phyloP scores from a whole-genome alignment of 2,797 vertebrate species.

The Leucoraja ocellata region DNA sequence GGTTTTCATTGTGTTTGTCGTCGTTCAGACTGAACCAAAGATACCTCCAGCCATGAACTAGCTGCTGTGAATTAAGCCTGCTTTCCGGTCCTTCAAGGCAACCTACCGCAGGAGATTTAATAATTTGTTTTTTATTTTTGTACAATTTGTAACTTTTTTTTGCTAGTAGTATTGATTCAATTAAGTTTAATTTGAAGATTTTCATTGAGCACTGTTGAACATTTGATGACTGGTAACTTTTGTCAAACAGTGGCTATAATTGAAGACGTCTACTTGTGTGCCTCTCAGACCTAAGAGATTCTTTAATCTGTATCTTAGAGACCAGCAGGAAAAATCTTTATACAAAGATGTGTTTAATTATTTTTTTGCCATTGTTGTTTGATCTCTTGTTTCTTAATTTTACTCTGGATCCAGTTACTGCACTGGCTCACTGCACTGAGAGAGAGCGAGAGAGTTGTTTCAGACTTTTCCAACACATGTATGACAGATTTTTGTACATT shows the following conservation, averaged over 20 bases:
- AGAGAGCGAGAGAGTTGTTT: conserved; percentile 86
- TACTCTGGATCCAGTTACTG: conserved; percentile 97
- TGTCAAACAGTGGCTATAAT: conserved; percentile 28
- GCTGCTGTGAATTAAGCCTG: conserved; percentile 88
- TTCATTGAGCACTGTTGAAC: conserved; percentile 33
- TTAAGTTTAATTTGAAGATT: conserved; percentile 60
- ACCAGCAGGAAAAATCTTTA: conserved; percentile 99
- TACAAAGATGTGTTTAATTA: conserved; percentile 88
- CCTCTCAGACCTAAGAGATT: conserved; percentile 99
- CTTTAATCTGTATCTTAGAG: conserved; percentile 88
- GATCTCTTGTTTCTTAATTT: conserved; percentile 75
- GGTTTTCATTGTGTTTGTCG: conserved; percentile 72
- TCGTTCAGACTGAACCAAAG: conserved; percentile 97
- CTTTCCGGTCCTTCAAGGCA: conserved; percentile 92
- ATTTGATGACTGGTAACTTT: conserved; percentile 33
- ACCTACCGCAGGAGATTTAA: conserved; percentile 86
- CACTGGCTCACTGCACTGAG: conserved; percentile 98
- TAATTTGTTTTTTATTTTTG: conserved; percentile 70
- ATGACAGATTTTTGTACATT: conserved; percentile 98
- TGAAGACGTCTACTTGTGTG: conserved; percentile 69
- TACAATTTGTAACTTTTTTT: conserved; percentile 78
- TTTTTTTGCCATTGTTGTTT: conserved; percentile 61
- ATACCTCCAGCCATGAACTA: conserved; percentile 93
- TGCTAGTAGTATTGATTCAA: conserved; percentile 80
- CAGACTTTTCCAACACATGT: conserved; percentile 82